phyloP scores from a whole-genome alignment of 2,113 vertebrate genomes.

The Sigmodon hispidus region DNA sequence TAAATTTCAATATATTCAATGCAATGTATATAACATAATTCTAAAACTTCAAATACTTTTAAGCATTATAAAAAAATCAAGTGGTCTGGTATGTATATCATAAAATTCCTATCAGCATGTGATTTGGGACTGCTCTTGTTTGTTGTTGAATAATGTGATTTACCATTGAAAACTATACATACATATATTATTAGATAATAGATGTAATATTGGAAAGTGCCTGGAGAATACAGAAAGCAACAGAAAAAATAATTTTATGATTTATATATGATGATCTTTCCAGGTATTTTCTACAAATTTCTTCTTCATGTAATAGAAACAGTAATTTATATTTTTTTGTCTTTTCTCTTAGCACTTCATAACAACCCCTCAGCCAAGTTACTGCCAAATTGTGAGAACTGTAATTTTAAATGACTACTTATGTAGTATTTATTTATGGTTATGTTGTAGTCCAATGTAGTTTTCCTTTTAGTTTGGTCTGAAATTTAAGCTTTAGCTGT shows the following conservation, averaged over 20 bases:
- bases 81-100: not conserved
- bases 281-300: not conserved
- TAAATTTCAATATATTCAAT: conserved; percentile 40
- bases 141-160: not conserved
- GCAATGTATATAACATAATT: not conserved
- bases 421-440: conserved; percentile 14
- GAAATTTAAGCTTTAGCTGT: conserved; percentile 12
- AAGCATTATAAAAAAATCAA: conserved; percentile 42
- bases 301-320: conserved; percentile 1
- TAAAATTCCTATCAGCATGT: conserved; percentile 5
- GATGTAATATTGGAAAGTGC: not conserved
- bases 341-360: conserved; percentile 24
- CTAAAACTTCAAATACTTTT: conserved; percentile 44
- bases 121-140: not conserved
- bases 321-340: conserved; percentile 24
- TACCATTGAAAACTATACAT: not conserved
- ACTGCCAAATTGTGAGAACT: not conserved
- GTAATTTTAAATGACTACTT: conserved; percentile 7
- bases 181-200: conserved; percentile 33
- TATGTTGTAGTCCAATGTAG: not conserved
- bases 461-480: not conserved
- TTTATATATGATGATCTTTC: not conserved
- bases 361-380: not conserved
- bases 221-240: not conserved
- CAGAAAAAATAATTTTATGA: not conserved